Evolutionary conservation across 1,140 invertebrate species (phyloP), one percentile per base, ranked within the genome.

Genomic region (Brachionus rubens): DNA sequence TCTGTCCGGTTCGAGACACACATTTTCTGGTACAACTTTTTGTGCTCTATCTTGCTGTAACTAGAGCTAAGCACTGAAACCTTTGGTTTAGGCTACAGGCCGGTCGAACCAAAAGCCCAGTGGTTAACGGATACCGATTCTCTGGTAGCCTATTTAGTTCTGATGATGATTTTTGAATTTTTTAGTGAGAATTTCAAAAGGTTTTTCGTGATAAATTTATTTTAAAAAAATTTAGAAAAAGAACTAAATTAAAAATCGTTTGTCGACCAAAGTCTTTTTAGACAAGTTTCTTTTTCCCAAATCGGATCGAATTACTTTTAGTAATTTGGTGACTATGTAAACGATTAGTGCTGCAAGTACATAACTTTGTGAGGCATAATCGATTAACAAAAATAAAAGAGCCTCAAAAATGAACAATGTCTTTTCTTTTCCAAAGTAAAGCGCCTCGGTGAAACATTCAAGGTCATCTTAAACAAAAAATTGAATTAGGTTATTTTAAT

Each of bases 351-450:
- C 87, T 47, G 90, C 87, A 26, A 91, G 82, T n/a, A 90, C 82
- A 80, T 87, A 91, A 78, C 83, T 81, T 36, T 87, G 81, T 5
- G 83, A 87, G 56, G 89, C 81, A 19, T 88, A 81, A 80, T 91
- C 88, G 6, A 90, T 82, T 77, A 91, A 87, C 76, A 86, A 84
- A 80, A 93, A 91, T 6, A 90, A 79, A 28, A 90, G 86, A 3
- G 91, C 81, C 80, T 93, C 91, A 84, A 92, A 91, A 21, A 89
- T 86, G 36, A 89, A 83, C 10, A 92, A 81, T 4, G 87, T 87
- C 82, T 88, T 87, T 84, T 92, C 91, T 79, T 92, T 89, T 19
- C 92, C 90, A 84, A 90, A 88, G 79, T 91, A 89, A 24, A 72
- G 24, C 10, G 46, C 40, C 26, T 72, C 68, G 1, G 16, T 33